Conservation (phyloP, 1,140 invertebrate genomes). For the Diorhabda elongata region DNA sequence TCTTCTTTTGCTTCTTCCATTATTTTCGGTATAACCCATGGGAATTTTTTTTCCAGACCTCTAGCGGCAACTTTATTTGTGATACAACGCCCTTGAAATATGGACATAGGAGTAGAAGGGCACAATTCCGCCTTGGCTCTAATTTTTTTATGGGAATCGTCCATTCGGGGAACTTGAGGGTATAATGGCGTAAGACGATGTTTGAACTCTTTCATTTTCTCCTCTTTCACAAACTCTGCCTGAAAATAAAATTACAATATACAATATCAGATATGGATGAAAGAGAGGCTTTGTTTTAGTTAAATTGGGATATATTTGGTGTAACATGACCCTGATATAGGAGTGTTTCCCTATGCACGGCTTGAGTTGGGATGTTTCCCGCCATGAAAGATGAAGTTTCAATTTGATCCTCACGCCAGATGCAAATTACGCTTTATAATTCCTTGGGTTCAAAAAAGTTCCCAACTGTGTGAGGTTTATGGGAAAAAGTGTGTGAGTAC, state of each 20-base stretch:
- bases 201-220: conserved; percentile 37
- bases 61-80: conserved; percentile 26
- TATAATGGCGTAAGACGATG: conserved; percentile 32
- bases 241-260: not conserved
- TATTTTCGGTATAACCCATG: conserved; percentile 24
- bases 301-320: too few species aligned
- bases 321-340: too few species aligned
- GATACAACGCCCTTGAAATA: conserved; percentile 31
- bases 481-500: too few species aligned
- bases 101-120: conserved; percentile 34
- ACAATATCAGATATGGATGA: too few species aligned
- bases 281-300: too few species aligned
- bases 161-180: conserved; percentile 33
- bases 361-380: too few species aligned
- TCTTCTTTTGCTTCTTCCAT: conserved; percentile 27
- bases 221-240: conserved; percentile 30
- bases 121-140: conserved; percentile 30
- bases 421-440: too few species aligned
- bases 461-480: too few species aligned
- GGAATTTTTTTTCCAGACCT: conserved; percentile 25
- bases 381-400: too few species aligned
- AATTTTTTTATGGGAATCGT: conserved; percentile 33
- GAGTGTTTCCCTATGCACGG: too few species aligned
- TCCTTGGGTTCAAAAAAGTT: too few species aligned
- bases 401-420: too few species aligned